phyloP scores from a whole-genome alignment of 2,888 invertebrate species.

The Microchrysa polita region DNA sequence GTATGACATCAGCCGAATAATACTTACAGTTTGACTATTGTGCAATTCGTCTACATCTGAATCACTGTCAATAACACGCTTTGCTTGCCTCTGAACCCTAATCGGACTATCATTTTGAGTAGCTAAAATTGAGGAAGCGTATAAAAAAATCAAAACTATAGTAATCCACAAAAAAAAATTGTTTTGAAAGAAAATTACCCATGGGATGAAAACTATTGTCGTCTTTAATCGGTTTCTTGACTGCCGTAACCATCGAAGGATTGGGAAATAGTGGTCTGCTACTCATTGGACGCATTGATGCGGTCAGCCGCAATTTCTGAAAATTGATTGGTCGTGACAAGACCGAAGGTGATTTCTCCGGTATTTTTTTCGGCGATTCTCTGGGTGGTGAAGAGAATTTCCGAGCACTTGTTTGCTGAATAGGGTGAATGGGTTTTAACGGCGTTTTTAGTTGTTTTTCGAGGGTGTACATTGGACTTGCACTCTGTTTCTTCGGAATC shows the following conservation, averaged over 20 bases:
- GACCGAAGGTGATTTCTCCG: slow-evolving; percentile 34
- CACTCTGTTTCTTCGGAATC: slow-evolving; percentile 13
- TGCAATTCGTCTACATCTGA: slow-evolving; percentile 29
- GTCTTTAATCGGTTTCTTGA: background rate
- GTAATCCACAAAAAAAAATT: too few relatives aligned
- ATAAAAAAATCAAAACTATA: too few relatives aligned
- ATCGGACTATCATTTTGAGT: slow-evolving; percentile 29
- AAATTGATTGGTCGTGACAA: slow-evolving; percentile 18
- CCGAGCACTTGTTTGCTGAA: background rate
- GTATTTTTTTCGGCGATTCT: background rate
- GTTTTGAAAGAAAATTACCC: slow-evolving; percentile 17
- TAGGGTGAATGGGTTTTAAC: slow-evolving; percentile 1
- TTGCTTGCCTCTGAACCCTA: background rate
- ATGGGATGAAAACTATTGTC: background rate
- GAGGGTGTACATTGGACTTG: slow-evolving; percentile 41
- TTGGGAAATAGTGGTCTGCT: background rate
- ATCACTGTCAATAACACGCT: slow-evolving; percentile 37
- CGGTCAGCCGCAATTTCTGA: background rate
- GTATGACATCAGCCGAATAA: too few relatives aligned
- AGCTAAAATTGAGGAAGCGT: background rate
- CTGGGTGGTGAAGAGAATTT: background rate
- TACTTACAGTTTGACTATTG: slow-evolving; percentile 33
- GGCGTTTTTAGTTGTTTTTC: slow-evolving; percentile 26
- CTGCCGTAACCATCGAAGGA: background rate
- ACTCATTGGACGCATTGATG: background rate